A percentile compares a stretch with the other conserved stretches of the same genome.
Evolutionary conservation across 2,113 vertebrate species (phyloP).

Genomic region (Ovis canadensis): DNA sequence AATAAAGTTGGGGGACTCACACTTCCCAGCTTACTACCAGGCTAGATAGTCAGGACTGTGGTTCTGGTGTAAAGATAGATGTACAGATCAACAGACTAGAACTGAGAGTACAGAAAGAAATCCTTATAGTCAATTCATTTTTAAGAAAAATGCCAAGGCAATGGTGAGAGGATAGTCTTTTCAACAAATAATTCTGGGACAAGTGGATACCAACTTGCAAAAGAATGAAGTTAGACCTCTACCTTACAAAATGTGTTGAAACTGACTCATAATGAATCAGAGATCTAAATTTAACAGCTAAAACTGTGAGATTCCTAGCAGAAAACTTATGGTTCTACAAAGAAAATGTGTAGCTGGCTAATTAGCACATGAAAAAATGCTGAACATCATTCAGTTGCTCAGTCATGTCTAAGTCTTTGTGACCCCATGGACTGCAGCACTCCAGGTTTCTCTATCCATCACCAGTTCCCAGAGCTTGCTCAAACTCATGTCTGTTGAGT

Average conservation of each 20-base stretch:
- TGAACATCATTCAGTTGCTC: neutral
- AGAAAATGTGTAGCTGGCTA: neutral
- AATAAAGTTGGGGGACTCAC: neutral
- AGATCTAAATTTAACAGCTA: neutral
- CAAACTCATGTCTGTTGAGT: neutral
- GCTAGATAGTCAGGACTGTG: neutral
- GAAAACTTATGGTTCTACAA: neutral
- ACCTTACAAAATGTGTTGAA: neutral
- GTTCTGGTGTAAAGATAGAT: neutral
- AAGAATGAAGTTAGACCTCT: neutral
- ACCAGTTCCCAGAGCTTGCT: neutral
- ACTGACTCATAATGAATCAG: neutral
- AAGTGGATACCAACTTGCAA: neutral
- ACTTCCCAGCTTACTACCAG: neutral
- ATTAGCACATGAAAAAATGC: neutral
- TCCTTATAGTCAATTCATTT: constrained; percentile 16
- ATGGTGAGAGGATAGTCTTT: neutral
- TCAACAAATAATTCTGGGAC: neutral
- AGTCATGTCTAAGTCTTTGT: neutral
- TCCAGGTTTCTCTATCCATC: neutral
- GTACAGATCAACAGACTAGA: neutral
- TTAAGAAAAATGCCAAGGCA: neutral
- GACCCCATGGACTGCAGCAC: neutral
- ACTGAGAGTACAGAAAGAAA: neutral
- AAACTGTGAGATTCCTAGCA: neutral